These are phyloP conservation scores for Carlito syrichta DNA, from an alignment of 2,113 vertebrate genomes.

Conservation along the genomic window DNA sequence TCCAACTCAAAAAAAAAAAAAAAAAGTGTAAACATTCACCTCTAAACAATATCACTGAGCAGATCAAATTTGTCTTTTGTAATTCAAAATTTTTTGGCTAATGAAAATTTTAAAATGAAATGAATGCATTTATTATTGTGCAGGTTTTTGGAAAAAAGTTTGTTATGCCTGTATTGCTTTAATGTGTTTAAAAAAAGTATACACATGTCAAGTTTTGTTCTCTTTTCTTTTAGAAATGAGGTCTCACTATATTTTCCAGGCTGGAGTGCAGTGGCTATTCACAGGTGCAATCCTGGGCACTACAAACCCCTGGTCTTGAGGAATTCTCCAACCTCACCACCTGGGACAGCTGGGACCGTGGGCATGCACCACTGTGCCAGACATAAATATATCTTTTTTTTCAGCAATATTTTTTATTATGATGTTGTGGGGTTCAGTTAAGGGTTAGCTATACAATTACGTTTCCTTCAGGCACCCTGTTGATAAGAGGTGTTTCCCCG, in stretches of 20 bases:
- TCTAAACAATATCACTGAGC: background rate
- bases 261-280: background rate
- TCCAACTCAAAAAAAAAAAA: no score
- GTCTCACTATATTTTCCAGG: background rate
- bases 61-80: background rate
- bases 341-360: no score
- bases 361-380: no score
- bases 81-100: constrained; percentile 17
- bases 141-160: background rate
- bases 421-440: no score
- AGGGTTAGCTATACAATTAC: no score
- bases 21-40: no score
- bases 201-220: no score
- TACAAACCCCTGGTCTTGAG: background rate
- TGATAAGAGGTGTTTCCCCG: no score
- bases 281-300: background rate
- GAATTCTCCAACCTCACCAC: background rate
- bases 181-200: background rate
- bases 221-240: background rate
- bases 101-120: constrained; percentile 26
- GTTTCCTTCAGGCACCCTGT: no score
- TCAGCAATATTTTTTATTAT: no score
- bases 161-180: background rate
- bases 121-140: background rate
- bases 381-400: no score